These are phyloP conservation scores for Oryzaephilus surinamensis DNA, from an alignment of 1,140 invertebrate species.

Conservation along the genomic window DNA sequence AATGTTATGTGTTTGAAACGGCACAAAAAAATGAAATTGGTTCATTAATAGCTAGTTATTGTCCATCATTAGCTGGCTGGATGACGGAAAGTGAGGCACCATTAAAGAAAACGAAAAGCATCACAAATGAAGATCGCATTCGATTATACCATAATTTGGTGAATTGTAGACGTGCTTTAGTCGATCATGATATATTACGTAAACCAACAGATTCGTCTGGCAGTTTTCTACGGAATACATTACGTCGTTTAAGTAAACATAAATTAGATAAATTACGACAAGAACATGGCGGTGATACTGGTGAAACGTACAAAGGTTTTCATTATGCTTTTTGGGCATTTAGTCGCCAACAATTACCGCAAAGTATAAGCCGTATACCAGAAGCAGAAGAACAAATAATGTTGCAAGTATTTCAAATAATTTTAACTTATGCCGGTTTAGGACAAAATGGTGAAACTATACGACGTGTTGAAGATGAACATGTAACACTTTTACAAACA, in stretches of 20 bases:
- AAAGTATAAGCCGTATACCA: constrained; percentile 72
- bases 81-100: constrained; percentile 72
- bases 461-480: constrained; percentile 67
- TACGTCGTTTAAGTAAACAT: constrained; percentile 77
- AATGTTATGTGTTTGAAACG: constrained; percentile 91
- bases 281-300: constrained; percentile 63
- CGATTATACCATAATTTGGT: constrained; percentile 72
- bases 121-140: constrained; percentile 74
- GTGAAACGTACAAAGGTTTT: constrained; percentile 81
- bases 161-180: constrained; percentile 64
- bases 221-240: constrained; percentile 77
- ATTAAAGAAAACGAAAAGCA: constrained; percentile 16
- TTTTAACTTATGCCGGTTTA: constrained; percentile 75
- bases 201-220: constrained; percentile 69
- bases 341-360: constrained; percentile 64
- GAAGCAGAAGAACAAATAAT: constrained; percentile 79
- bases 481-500: constrained; percentile 76
- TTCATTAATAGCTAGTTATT: constrained; percentile 85
- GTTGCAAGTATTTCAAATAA: constrained; percentile 64
- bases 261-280: constrained; percentile 74
- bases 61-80: constrained; percentile 72
- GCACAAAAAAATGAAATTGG: constrained; percentile 83
- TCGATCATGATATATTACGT: constrained; percentile 69
- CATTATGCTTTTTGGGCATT: constrained; percentile 84
- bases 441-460: constrained; percentile 53